These are phyloP conservation scores for Zonotrichia leucophrys DNA, from an alignment of 2,113 vertebrate genomes.

Conservation along the genomic window DNA sequence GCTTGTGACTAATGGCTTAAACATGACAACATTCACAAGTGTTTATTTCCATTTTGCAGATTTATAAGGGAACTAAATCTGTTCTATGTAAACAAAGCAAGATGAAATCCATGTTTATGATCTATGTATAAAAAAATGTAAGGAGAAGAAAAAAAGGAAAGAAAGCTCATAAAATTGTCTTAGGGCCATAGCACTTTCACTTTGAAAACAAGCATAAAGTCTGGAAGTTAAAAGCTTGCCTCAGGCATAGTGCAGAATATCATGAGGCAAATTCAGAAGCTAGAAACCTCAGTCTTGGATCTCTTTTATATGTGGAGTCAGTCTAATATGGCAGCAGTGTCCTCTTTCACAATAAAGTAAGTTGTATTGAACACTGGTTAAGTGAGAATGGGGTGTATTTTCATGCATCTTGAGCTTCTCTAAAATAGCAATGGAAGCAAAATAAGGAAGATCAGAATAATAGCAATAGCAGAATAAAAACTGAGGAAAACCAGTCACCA, in stretches of 20 bases:
- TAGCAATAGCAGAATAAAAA: not conserved
- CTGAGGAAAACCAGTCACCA: not conserved
- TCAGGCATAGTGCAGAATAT: not conserved
- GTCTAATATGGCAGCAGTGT: not conserved
- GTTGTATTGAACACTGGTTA: not conserved
- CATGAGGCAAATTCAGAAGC: not conserved
- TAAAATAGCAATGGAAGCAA: not conserved
- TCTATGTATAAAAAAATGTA: not conserved
- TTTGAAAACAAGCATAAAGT: not conserved
- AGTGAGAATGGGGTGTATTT: not conserved
- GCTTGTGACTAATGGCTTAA: constrained; percentile 29
- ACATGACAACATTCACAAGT: not conserved
- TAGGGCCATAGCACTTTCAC: not conserved
- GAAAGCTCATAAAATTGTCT: not conserved
- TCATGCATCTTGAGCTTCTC: not conserved
- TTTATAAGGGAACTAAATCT: constrained; percentile 43
- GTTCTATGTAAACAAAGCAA: constrained; percentile 13
- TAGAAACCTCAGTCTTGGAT: not conserved
- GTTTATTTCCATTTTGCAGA: constrained; percentile 35
- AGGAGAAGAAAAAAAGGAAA: not conserved
- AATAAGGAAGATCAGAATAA: not conserved
- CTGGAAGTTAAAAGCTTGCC: not conserved
- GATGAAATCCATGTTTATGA: constrained; percentile 28
- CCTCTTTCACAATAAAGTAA: not conserved
- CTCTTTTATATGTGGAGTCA: not conserved